Evolutionary conservation across 2,797 vertebrate genomes (phyloP).

Genomic region (Sarcophilus harrisii): DNA sequence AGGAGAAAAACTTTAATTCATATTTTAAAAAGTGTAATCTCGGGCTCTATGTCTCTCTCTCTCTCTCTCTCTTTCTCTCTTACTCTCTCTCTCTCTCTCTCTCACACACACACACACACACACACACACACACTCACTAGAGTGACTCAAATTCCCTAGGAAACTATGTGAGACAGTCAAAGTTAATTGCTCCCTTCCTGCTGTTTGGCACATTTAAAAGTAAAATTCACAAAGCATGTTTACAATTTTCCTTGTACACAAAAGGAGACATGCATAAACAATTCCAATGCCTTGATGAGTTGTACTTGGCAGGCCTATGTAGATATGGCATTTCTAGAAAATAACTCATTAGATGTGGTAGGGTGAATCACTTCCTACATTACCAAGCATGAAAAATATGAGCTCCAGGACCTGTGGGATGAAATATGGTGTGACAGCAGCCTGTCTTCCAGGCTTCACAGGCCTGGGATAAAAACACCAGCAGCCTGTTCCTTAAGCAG

Average conservation of each 20-base stretch:
- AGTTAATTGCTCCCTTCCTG: slow-evolving; percentile 28
- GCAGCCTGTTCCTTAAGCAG: slow-evolving; percentile 31
- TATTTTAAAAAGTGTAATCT: too few species aligned
- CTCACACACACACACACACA: neutral
- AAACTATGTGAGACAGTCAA: neutral
- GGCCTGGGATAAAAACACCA: neutral
- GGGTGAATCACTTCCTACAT: slow-evolving; percentile 49
- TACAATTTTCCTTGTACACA: slow-evolving; percentile 12
- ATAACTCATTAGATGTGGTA: slow-evolving; percentile 51
- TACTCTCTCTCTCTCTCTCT: too few species aligned
- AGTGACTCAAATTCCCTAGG: slow-evolving; percentile 10
- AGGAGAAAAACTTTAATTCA: neutral
- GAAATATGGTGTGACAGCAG: slow-evolving; percentile 54
- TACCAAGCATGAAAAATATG: slow-evolving; percentile 38
- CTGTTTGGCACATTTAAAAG: slow-evolving; percentile 32
- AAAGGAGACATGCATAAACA: slow-evolving; percentile 45
- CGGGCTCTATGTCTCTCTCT: too few species aligned
- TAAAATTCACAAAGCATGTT: slow-evolving; percentile 39
- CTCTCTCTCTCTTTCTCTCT: too few species aligned
- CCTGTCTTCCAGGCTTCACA: slow-evolving; percentile 6
- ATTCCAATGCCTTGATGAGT: neutral
- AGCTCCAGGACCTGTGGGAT: neutral
- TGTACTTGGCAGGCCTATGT: neutral
- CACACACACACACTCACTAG: neutral
- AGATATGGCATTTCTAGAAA: slow-evolving; percentile 46